phyloP scores from a whole-genome alignment of 2,113 vertebrate species.

The Neogale vison region DNA sequence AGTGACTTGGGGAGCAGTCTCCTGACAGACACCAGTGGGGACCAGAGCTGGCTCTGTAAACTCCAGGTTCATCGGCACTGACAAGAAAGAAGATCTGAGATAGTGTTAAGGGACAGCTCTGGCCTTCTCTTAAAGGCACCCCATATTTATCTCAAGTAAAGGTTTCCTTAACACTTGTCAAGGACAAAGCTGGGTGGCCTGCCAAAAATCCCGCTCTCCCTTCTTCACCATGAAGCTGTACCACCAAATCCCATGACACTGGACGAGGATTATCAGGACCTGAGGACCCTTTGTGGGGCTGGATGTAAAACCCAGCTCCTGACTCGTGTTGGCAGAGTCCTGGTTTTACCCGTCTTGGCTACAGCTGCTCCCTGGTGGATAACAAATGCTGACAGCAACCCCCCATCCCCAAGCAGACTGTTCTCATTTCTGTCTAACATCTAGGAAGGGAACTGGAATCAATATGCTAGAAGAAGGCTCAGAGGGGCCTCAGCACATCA shows the following conservation, averaged over 20 bases:
- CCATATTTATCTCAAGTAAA: not conserved
- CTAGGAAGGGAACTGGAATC: constrained; percentile 46
- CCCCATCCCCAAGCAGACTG: not conserved
- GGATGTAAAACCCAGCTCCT: not conserved
- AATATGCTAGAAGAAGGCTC: constrained; percentile 23
- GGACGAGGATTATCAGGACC: not conserved
- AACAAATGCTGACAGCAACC: not conserved
- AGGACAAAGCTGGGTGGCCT: not conserved
- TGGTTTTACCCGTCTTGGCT: constrained; percentile 11
- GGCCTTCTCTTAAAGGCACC: not conserved
- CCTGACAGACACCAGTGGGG: not conserved
- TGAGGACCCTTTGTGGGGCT: not conserved
- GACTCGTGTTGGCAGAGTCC: not conserved
- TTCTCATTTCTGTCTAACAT: constrained; percentile 50
- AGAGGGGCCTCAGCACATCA: not conserved
- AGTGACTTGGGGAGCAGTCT: not conserved
- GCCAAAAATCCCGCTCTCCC: not conserved
- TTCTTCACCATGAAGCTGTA: not conserved
- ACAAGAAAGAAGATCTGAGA: not conserved
- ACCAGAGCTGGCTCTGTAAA: not conserved
- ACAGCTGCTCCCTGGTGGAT: not conserved
- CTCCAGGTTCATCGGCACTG: not conserved
- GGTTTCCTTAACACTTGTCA: not conserved
- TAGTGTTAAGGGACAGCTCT: not conserved
- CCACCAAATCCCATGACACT: not conserved